Base-by-base conservation (phyloP, 92 coral and sea anemone species). In the Bergia sp. region DNA sequence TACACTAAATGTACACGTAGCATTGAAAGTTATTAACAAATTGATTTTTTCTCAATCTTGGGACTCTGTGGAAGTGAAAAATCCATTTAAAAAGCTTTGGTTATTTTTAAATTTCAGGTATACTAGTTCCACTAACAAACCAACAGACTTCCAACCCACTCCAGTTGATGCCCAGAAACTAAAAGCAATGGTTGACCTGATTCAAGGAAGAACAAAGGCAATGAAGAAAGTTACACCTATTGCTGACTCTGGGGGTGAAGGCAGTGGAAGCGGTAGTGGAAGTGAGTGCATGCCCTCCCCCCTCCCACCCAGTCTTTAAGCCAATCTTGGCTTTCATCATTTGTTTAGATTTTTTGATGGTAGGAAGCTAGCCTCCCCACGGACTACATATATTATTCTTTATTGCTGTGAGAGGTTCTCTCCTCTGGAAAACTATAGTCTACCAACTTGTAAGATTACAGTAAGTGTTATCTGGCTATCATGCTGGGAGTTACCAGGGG, bases 41-140 rank as follows among this genome's bases (percentile, higher is more conserved):
- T 10, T 53, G 12, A 53, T 10, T 23, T 61, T 7, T 16, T 61
- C 21, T 61, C 21, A 20, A 21, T 61, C 29, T 61, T 21, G n/a
- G 69, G 69, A 20, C 69, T 61, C 23, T 61, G 29, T 3, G 20
- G 65, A 16, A 61, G 6, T 11, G 16, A 53, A 50, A 50, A n/a
- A 21, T 6, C 37, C 74, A 4, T 16, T 67, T n/a, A 72, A 29
- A 37, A 72, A 36, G 76, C 37, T 20, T 21, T 61, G 69, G 41
- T 41, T 41, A 13, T 67, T 43, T 13, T 53, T 44, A 36, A 39
- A 50, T n/a, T 40, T 11, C 86, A 91, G 96, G 65, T 93, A 91
- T 75, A 81, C 91, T 37, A 94, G 95, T 69, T 89, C 91, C 43
- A 79, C 82, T 13, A 71, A 88, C 23, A 90, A 89, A 18, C 92